Conservation (phyloP, 2,888 invertebrate species). For the Lasioglossum zephyrum region DNA sequence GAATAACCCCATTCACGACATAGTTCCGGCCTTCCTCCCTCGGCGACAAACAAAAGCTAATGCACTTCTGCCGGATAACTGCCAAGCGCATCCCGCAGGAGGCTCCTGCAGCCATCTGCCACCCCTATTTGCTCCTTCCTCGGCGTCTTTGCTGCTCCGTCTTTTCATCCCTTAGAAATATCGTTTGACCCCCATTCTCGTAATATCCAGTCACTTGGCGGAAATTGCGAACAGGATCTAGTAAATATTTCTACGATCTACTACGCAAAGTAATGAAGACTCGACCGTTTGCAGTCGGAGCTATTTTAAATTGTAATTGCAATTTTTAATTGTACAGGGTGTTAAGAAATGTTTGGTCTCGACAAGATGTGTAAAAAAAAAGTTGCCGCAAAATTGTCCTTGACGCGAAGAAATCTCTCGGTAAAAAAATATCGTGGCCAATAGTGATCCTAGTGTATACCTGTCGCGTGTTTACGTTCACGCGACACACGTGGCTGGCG, state of each 20-base stretch:
- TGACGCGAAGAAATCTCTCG: no score
- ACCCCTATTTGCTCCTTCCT: conserved; percentile 10
- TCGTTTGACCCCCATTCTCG: background rate
- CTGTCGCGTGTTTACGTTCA: conserved; percentile 26
- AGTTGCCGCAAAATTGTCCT: no score
- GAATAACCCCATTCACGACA: conserved; percentile 62
- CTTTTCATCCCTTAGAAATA: background rate
- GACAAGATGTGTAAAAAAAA: no score
- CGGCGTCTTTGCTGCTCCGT: background rate
- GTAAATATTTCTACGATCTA: background rate
- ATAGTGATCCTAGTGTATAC: background rate
- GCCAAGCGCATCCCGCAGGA: conserved; percentile 56
- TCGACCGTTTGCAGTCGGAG: no score
- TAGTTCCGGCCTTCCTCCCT: conserved; percentile 53
- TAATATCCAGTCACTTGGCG: background rate
- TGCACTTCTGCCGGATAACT: conserved; percentile 75
- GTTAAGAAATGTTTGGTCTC: no score
- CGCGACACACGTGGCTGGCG: conserved; percentile 23
- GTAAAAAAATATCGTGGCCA: no score
- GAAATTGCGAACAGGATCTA: background rate
- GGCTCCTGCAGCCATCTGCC: conserved; percentile 44
- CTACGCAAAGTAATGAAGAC: no score
- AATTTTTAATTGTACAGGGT: no score
- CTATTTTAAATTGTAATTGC: no score
- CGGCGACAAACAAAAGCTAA: conserved; percentile 74